These are phyloP conservation scores for Enteromius afrohamiltoni DNA, from an alignment of 2,797 vertebrate species.

Conservation along the genomic window DNA sequence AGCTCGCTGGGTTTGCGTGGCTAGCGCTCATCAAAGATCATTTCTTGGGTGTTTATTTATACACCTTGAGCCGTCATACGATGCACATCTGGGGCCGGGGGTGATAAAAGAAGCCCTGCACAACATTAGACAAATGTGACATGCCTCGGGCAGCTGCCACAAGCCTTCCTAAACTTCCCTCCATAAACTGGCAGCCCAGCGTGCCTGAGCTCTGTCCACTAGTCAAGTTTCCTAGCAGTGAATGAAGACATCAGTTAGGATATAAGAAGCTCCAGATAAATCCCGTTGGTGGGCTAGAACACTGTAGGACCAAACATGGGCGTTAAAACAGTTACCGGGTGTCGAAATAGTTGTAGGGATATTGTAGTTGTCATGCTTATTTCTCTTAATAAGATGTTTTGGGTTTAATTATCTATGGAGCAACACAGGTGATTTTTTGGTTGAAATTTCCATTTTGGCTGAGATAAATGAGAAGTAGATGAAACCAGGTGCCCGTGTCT, in stretches of 20 bases:
- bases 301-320: not conserved
- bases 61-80: conserved; percentile 55
- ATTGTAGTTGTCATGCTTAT: no score
- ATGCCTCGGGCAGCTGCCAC: conserved; percentile 46
- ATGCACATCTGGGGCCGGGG: conserved; percentile 70
- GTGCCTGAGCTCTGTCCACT: conserved; percentile 43
- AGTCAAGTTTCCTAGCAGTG: conserved; percentile 35
- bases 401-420: not conserved
- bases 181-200: conserved; percentile 46
- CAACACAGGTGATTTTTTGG: not conserved
- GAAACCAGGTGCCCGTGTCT: conserved; percentile 5
- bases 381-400: not conserved
- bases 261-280: conserved; percentile 52
- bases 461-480: not conserved
- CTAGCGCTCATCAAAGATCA: conserved; percentile 62
- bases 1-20: conserved; percentile 53
- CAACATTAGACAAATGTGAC: conserved; percentile 49
- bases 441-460: not conserved
- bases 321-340: not conserved
- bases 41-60: conserved; percentile 72
- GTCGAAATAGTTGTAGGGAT: not conserved
- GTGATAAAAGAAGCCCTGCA: conserved; percentile 44
- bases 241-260: conserved; percentile 57
- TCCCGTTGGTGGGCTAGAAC: not conserved
- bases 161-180: conserved; percentile 35